phyloP scores from a whole-genome alignment of 2,113 vertebrate species.

The Garra rufa region DNA sequence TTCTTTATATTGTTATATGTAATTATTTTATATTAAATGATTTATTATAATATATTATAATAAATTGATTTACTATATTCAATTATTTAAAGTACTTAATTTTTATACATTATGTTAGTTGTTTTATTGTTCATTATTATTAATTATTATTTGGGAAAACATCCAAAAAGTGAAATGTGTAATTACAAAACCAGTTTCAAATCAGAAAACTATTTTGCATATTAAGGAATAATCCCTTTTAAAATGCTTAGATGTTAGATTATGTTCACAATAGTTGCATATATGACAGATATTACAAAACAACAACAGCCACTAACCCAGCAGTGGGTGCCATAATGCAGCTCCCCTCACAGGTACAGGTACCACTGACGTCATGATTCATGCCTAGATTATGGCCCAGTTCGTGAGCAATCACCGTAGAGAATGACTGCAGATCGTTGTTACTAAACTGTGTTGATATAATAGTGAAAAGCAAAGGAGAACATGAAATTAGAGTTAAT shows the following conservation, averaged over 20 bases:
- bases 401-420: constrained; percentile 85
- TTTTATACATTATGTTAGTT: not conserved
- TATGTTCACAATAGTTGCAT: not conserved
- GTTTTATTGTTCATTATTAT: not conserved
- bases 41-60: too few species aligned
- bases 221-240: too few species aligned
- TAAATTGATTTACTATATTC: not conserved
- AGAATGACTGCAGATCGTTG: constrained; percentile 59
- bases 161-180: not conserved
- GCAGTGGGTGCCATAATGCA: constrained; percentile 80
- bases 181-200: too few species aligned
- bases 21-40: too few species aligned
- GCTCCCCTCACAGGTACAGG: constrained; percentile 64
- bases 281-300: not conserved
- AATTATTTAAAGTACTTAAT: not conserved
- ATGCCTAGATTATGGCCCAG: constrained; percentile 90
- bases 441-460: constrained; percentile 65
- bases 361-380: constrained; percentile 74
- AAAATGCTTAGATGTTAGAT: too few species aligned
- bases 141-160: not conserved
- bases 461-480: constrained; percentile 29
- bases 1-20: too few species aligned
- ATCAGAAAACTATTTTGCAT: not conserved
- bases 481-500: not conserved
- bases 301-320: constrained; percentile 68